A percentile compares a stretch with the other conserved stretches of the same genome.
These are phyloP conservation scores for Cheilosia vernalis DNA, from an alignment of 2,888 invertebrate species.

Conservation along the genomic window DNA sequence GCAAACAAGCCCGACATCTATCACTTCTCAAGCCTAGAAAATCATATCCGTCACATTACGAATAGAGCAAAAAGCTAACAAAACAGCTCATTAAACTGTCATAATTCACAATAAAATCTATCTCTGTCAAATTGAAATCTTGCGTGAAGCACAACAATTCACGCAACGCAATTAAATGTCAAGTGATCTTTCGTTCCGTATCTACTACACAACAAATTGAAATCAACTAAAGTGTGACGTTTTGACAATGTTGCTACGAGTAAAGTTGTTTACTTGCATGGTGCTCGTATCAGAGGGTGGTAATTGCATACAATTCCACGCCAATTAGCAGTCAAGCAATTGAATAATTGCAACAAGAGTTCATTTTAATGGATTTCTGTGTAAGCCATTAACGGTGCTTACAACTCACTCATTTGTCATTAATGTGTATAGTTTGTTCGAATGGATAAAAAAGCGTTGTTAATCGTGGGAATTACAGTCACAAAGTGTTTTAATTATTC, in stretches of 20 bases:
- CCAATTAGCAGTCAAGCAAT: conserved; percentile 69
- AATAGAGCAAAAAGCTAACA: neutral
- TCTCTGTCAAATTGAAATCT: conserved; percentile 62
- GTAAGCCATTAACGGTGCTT: conserved; percentile 62
- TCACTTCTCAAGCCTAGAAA: too few species aligned
- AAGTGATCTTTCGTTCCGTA: conserved; percentile 38
- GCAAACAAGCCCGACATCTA: neutral
- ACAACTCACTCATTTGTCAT: conserved; percentile 67
- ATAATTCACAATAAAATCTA: conserved; percentile 5
- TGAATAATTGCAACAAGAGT: conserved; percentile 70
- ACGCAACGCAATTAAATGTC: conserved; percentile 62
- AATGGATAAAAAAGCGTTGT: conserved; percentile 36
- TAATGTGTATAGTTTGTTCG: conserved; percentile 40
- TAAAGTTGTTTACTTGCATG: neutral
- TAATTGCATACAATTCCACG: conserved; percentile 70
- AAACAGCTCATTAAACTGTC: conserved; percentile 28
- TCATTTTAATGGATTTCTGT: conserved; percentile 58
- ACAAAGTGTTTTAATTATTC: conserved; percentile 63
- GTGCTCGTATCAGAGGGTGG: conserved; percentile 47
- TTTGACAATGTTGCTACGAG: conserved; percentile 48
- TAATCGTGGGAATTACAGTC: conserved; percentile 61
- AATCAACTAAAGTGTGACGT: conserved; percentile 60
- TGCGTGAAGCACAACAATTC: conserved; percentile 52
- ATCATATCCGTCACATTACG: neutral
- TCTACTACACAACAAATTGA: conserved; percentile 23